Conservation (phyloP, 2,113 vertebrate species). For the Menidia beryllina region DNA sequence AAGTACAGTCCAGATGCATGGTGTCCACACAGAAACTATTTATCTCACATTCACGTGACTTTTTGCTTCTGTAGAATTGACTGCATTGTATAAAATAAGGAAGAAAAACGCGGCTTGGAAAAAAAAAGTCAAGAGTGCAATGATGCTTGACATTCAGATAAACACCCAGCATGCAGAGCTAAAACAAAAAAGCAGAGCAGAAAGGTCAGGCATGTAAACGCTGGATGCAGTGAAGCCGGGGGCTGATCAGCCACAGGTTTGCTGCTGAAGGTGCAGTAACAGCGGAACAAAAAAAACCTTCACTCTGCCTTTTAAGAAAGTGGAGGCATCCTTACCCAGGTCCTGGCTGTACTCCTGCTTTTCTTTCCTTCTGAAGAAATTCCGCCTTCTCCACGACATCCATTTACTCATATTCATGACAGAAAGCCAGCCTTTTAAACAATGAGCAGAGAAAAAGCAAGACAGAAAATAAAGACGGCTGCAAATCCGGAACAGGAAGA, state of each 20-base stretch:
- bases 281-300: not conserved
- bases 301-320: not conserved
- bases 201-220: too few relatives aligned
- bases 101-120: not conserved
- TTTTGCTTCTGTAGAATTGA: too few relatives aligned
- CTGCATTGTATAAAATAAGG: too few relatives aligned
- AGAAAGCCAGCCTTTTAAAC: conserved; percentile 1
- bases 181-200: not conserved
- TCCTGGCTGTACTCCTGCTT: conserved; percentile 49
- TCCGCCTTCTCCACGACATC: conserved; percentile 76
- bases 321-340: conserved; percentile 63
- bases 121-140: not conserved
- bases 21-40: too few relatives aligned
- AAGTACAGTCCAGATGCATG: too few relatives aligned
- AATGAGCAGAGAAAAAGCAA: not conserved
- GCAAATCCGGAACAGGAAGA: conserved; percentile 71
- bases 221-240: not conserved
- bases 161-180: not conserved
- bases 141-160: not conserved
- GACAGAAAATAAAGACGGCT: conserved; percentile 30
- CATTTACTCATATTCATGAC: conserved; percentile 79
- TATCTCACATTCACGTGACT: too few relatives aligned
- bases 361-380: conserved; percentile 70
- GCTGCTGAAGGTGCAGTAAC: not conserved
- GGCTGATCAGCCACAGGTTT: not conserved